Base-by-base conservation (phyloP, 1,140 invertebrate species). In the Elymnias hypermnestra region DNA sequence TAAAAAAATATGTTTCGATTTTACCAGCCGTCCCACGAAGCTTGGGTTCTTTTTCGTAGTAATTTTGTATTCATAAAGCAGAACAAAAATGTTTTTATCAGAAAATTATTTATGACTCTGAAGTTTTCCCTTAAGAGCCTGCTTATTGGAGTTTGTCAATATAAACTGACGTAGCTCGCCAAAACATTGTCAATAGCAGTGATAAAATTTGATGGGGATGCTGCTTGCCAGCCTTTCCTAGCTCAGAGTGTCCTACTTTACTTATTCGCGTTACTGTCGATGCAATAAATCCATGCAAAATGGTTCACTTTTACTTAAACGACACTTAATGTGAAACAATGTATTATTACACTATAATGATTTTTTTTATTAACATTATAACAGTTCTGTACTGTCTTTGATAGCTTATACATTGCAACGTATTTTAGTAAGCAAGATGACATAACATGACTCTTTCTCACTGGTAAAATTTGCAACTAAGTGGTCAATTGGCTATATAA, bases 121-220 rank as follows among this genome's bases (percentile, higher is more conserved):
- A 25, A 43, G 36, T 40, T 36, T 49, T 55, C 33, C 29, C 22
- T 26, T 17, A 22, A 38, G 43, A 14, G 39, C 9, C 12, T 46
- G 38, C 41, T 52, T 48, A 53, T 53, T 53, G 54, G 37, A 23
- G 26, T 13, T 53, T 44, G 43, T 52, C 38, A 41, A 40, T 48
- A 53, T 23, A 28, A 52, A 54, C 41, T 51, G 51, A 62, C 44
- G 45, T 47, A 35, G 52, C 40, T 66, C 57, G 72, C 72, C 72
- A 78, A 81, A 78, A 74, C 65, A 60, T 39, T 81, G 72, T 79
- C 76, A 72, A 81, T 74, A 52, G 61, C 53, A 55, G 63, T 74
- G 71, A 83, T 74, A 81, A 83, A 83, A 81, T 77, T 78, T 82
- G 72, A 82, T 75, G 64, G 65, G 54, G 44, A 38, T 47, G 51